Percentiles rank a stretch among this genome's conserved stretches.
These are phyloP conservation scores for Netelia melanura DNA, from an alignment of 2,888 invertebrate species.

Conservation along the genomic window DNA sequence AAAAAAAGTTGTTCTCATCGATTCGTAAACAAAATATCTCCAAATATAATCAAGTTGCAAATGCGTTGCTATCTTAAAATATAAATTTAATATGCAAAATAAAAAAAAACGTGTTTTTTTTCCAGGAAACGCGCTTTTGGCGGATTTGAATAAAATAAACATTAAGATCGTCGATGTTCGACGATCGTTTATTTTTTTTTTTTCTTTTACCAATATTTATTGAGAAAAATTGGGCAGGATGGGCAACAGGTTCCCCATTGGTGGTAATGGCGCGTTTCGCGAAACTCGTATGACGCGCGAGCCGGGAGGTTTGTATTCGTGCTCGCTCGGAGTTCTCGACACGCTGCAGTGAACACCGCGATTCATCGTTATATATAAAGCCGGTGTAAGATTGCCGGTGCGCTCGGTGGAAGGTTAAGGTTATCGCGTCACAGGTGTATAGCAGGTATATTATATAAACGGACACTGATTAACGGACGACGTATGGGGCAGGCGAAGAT, in stretches of 20 bases:
- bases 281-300: slow-evolving; percentile 10
- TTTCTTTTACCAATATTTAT: background rate
- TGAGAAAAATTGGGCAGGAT: slow-evolving; percentile 7
- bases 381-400: slow-evolving; percentile 32
- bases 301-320: slow-evolving; percentile 15
- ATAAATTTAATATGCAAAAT: no score
- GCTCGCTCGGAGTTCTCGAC: slow-evolving; percentile 33
- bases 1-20: background rate
- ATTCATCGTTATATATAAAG: slow-evolving; percentile 21
- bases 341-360: slow-evolving; percentile 57
- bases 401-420: slow-evolving; percentile 72
- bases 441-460: slow-evolving; percentile 68
- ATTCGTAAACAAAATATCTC: background rate
- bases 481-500: slow-evolving; percentile 41
- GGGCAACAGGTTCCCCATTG: slow-evolving; percentile 20
- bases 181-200: no score
- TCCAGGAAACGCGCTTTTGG: background rate
- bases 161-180: background rate
- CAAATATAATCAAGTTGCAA: no score
- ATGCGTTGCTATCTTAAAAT: no score
- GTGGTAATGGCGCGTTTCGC: slow-evolving; percentile 21
- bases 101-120: background rate
- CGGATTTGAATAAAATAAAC: background rate
- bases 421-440: slow-evolving; percentile 65
- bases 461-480: slow-evolving; percentile 51